phyloP scores from a whole-genome alignment of 92 coral and sea anemone genomes.

The Nematostella vectensis region DNA sequence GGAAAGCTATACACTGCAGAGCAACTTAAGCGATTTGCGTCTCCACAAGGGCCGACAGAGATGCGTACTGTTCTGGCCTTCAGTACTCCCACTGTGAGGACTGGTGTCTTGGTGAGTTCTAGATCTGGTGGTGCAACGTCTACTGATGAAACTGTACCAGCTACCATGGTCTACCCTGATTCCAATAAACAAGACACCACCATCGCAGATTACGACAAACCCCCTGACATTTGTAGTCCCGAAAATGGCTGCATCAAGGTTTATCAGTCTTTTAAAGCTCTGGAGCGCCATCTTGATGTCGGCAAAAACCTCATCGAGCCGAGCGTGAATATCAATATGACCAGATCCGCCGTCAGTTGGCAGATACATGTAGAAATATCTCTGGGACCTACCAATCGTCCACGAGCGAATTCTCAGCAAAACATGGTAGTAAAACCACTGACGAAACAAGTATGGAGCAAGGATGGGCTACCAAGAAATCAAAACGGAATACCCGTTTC shows the following conservation, averaged over 20 bases:
- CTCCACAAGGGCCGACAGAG: constrained; percentile 15
- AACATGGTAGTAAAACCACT: constrained; percentile 1
- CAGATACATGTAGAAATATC: not conserved
- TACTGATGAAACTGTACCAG: too few species aligned
- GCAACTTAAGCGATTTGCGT: constrained; percentile 5
- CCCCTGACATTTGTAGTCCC: constrained; percentile 5
- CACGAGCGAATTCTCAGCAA: not conserved
- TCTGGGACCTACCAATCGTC: constrained; percentile 8
- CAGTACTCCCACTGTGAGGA: not conserved
- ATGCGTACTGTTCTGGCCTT: constrained; percentile 1
- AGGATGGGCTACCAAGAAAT: constrained; percentile 29
- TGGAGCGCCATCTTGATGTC: constrained; percentile 29
- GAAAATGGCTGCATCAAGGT: constrained; percentile 29
- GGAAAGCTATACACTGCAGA: constrained; percentile 8
- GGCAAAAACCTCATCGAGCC: constrained; percentile 22
- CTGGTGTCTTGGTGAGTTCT: too few species aligned
- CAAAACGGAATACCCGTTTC: constrained; percentile 12
- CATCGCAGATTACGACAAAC: too few species aligned
- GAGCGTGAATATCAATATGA: constrained; percentile 5
- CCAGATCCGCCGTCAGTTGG: not conserved
- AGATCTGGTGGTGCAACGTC: too few species aligned
- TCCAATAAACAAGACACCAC: too few species aligned
- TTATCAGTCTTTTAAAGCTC: constrained; percentile 6
- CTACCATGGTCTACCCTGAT: too few species aligned
- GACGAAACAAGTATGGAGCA: constrained; percentile 8